Evolutionary conservation across 37 sponge, comb jelly and placozoan genomes (phyloP).

Genomic region (Halisarca cf. caerulea): DNA sequence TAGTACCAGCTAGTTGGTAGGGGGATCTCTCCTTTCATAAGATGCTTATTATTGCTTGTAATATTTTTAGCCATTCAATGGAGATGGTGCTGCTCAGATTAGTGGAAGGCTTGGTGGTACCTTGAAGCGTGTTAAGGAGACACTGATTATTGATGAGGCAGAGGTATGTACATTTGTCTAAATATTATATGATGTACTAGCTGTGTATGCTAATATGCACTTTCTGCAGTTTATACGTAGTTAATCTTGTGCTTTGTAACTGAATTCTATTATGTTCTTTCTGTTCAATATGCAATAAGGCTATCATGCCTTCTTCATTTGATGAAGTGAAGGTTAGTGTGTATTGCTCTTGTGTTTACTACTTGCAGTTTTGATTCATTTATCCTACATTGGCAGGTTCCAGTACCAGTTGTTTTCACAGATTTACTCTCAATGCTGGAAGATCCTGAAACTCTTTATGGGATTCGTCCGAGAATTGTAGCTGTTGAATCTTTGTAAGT

Average conservation of each 20-base stretch:
- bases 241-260: no score
- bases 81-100: constrained; percentile 20
- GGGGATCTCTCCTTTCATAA: no score
- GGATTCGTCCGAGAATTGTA: constrained; percentile 71
- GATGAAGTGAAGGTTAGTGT: no score
- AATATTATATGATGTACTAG: no score
- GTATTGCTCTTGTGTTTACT: no score
- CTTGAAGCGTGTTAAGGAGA: constrained; percentile 68
- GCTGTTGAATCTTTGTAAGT: constrained; percentile 92
- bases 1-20: no score
- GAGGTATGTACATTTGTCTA: not conserved
- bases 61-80: not conserved
- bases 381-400: constrained; percentile 54
- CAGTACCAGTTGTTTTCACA: constrained; percentile 46
- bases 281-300: no score
- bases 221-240: no score
- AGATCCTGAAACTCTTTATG: constrained; percentile 54
- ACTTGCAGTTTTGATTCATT: no score
- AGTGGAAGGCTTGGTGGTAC: constrained; percentile 69
- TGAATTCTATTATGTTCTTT: no score
- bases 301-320: no score
- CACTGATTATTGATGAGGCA: constrained; percentile 37
- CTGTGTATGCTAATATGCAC: no score
- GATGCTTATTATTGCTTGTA: not conserved
- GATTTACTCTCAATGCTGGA: constrained; percentile 31